Conservation (phyloP, 2,113 vertebrate species). For the Picathartes gymnocephalus region DNA sequence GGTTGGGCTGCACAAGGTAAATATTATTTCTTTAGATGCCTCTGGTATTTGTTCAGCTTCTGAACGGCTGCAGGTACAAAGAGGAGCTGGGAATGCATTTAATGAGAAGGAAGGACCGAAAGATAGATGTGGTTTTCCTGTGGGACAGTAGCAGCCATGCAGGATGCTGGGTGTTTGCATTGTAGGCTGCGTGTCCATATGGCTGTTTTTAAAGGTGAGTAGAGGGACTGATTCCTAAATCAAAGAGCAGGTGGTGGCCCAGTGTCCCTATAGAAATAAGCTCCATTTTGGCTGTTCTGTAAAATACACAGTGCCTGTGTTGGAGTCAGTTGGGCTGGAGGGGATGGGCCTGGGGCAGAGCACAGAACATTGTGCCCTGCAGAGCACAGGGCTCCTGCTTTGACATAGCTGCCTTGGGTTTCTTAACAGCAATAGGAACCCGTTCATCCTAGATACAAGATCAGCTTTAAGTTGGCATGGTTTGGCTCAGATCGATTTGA, state of each 20-base stretch:
- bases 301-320: not conserved
- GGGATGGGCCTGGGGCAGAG: not conserved
- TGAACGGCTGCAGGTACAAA: not conserved
- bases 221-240: not conserved
- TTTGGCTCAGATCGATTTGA: not conserved
- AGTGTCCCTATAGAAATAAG: not conserved
- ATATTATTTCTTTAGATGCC: not conserved
- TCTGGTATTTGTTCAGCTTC: not conserved
- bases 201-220: not conserved
- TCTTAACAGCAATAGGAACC: not conserved
- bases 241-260: not conserved
- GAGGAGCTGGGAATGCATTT: not conserved
- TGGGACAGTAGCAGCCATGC: not conserved
- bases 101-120: not conserved
- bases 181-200: not conserved
- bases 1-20: not conserved
- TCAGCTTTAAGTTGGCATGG: not conserved
- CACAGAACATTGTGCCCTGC: accelerated
- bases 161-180: not conserved
- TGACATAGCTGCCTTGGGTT: not conserved
- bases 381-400: not conserved
- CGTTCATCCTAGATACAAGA: accelerated
- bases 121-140: not conserved
- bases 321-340: not conserved
- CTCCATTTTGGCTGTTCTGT: not conserved